Conservation (phyloP, 1,140 invertebrate species). For the Cydia splendana region DNA sequence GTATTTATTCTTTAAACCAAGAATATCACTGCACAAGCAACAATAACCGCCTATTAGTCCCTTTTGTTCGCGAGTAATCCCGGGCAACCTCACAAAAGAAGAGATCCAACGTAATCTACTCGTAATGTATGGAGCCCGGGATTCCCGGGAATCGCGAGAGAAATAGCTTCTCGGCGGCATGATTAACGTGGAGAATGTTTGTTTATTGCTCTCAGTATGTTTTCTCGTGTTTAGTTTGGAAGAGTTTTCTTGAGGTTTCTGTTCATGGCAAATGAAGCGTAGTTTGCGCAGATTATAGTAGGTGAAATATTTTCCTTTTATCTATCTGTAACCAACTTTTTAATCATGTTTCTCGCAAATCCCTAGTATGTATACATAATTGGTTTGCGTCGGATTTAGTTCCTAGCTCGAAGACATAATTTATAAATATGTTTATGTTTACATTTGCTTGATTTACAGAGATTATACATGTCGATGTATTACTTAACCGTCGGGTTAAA, state of each 20-base stretch:
- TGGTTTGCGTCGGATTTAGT: too few species aligned
- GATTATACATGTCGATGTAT: too few species aligned
- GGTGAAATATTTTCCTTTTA: too few species aligned
- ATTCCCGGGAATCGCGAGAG: conserved; percentile 14
- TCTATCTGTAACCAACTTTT: too few species aligned
- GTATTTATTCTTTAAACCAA: conserved; percentile 4
- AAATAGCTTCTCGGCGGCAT: conserved; percentile 16
- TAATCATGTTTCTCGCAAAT: too few species aligned
- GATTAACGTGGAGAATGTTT: conserved; percentile 18
- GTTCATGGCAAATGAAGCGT: background rate
- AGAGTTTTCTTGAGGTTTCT: background rate
- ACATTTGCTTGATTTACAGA: too few species aligned
- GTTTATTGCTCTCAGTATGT: conserved; percentile 12
- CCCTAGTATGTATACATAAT: too few species aligned
- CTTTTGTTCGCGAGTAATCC: conserved; percentile 43
- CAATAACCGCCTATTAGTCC: conserved; percentile 27
- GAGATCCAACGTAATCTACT: conserved; percentile 43
- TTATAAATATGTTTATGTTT: too few species aligned
- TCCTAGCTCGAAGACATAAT: too few species aligned
- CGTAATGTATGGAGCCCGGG: conserved; percentile 43
- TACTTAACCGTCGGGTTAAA: too few species aligned
- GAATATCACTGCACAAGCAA: conserved; percentile 18
- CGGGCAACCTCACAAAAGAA: conserved; percentile 49
- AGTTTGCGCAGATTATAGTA: background rate
- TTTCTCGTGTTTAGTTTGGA: conserved; percentile 8